Base-by-base conservation (phyloP, 2,888 invertebrate species). In the Lampropteryx suffumata region DNA sequence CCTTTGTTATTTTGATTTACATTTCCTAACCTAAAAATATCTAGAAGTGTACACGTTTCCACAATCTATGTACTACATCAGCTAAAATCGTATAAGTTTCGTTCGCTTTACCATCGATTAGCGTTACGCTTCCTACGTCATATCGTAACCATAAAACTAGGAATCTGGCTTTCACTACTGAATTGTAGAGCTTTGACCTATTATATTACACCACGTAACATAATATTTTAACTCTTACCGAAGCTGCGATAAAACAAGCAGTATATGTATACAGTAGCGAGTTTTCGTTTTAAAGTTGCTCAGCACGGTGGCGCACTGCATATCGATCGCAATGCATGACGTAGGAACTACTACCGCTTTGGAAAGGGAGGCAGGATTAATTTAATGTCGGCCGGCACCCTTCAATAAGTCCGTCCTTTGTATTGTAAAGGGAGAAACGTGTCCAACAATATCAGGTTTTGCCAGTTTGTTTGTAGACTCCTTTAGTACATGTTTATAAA, bases 291-390 rank as follows among this genome's bases (percentile, higher is more conserved):
- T 12, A 30, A 28, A 44, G 43, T 43, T 26, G 45, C 41, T 5
- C 36, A 14, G 33, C 56, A 59, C 54, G 55, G 37, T 32, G 62
- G 63, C 55, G 60, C n/a, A n/a, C 62, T 64, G 62, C 53, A 58
- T 73, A 79, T 80, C 69, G 79, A 78, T 76, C 78, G 64, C 41
- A 44, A 52, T 55, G 59, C 58, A 64, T 76, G 79, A 76, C 70
- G 72, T 72, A 55, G 50, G 49, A 59, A 62, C 57, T 62, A 55
- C 57, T 63, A 55, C 61, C n/a, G n/a, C n/a, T 55, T 45, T 34
- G 11, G 29, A 27, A 14, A 39, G 29, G 35, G 49, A 27, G 55
- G 48, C 32, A 29, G 49, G 33, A 45, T 42, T 34, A 42, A 34
- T 44, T 52, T 56, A 53, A 51, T 52, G 44, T 43, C 34, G 44